Base-by-base conservation (phyloP, 2,113 vertebrate genomes). In the Pluvianellus socialis region DNA sequence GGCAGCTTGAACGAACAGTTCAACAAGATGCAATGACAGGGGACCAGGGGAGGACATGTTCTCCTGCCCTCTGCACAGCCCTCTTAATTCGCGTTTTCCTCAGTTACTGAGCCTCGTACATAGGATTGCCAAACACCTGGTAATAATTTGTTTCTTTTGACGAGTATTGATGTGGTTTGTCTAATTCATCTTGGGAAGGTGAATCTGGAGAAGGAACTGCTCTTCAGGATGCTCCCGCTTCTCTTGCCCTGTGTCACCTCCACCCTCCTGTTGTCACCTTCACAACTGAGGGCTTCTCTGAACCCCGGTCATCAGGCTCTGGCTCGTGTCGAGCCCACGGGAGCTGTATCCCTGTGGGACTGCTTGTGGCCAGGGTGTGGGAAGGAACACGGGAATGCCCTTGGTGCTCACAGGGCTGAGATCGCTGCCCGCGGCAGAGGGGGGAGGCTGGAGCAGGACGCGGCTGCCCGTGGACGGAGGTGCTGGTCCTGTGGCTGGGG, bases 321-420 rank as follows among this genome's bases (percentile, higher is more conserved):
- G 73, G 52, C 30, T 65, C 3, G 0, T 4, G 28, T 19, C 0
- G 3, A 55, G 85, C 65, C 27, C 33, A 3, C 4, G 1, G 26
- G 42, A 52, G n/a, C n/a, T 10, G 2, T 24, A 11, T 23, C 28
- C 52, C 45, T 18, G 30, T 3, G 2, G 42, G 28, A 15, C 35
- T 28, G 14, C 49, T 50, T 24, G 49, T 50, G 23, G 49, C 50
- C 71, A 50, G 35, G 35, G 20, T 3, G 5, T 32, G 63, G 73
- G 65, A 22, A 53, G 47, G 47, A 45, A 27, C 18, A 26, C 14
- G 6, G 35, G n/a, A 49, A 9, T 1, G 6, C 16, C 30, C 30
- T 21, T 5, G 0, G 13, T 26, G 19, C 58, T 30, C 12, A 8
- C 42, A 7, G 58, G 24, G 24, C 68, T 44, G 59, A 10, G 30